Percentiles rank a stretch among this genome's conserved stretches.
These are phyloP conservation scores for Sphaerodactylus townsendi DNA, from an alignment of 2,113 vertebrate species.

Conservation along the genomic window DNA sequence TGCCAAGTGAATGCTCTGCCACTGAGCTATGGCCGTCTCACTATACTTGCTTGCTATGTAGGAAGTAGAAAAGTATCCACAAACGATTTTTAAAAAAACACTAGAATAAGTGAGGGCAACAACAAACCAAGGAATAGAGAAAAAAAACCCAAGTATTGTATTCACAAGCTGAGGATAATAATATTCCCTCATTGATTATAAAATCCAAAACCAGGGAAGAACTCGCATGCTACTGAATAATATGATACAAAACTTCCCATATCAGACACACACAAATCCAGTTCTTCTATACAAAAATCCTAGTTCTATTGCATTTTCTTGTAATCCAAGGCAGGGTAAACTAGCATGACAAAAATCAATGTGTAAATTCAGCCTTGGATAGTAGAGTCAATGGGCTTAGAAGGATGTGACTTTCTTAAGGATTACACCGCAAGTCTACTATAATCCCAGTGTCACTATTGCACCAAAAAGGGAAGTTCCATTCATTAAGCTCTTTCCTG, in stretches of 20 bases:
- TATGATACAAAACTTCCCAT: neutral
- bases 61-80: neutral
- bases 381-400: neutral
- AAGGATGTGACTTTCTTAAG: no score
- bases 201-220: neutral
- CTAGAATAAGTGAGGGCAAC: neutral
- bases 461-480: no score
- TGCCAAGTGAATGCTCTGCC: no score
- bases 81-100: neutral
- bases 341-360: neutral
- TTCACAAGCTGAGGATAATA: neutral
- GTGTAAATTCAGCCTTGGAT: neutral
- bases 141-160: neutral
- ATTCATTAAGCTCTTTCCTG: no score
- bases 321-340: neutral
- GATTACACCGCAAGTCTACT: neutral
- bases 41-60: no score
- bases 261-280: no score
- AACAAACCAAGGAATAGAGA: neutral
- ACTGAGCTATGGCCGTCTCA: no score
- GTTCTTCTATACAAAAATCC: no score
- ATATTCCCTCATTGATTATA: neutral
- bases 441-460: no score
- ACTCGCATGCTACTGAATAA: neutral
- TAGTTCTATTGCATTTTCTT: neutral